Conservation (phyloP, 2,113 vertebrate genomes). For the Sinocyclocheilus grahami region DNA sequence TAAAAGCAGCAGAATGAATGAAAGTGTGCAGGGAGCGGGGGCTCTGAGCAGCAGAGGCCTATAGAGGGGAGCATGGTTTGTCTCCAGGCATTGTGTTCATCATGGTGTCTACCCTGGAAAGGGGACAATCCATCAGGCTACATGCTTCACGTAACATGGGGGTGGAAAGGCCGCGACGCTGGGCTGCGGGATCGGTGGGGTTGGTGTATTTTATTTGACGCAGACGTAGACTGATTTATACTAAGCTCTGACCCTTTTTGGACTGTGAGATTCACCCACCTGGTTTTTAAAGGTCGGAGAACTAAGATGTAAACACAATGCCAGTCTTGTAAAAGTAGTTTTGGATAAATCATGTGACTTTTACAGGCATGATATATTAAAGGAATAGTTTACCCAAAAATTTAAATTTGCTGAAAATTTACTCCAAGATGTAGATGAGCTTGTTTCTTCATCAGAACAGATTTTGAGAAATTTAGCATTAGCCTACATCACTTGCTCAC, state of each 20-base stretch:
- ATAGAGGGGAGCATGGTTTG: conserved; percentile 67
- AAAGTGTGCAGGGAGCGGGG: conserved; percentile 37
- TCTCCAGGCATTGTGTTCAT: conserved; percentile 82
- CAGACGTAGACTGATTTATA: conserved; percentile 36
- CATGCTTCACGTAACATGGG: conserved; percentile 71
- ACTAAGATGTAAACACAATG: background rate
- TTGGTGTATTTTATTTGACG: conserved; percentile 31
- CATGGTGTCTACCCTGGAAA: conserved; percentile 79
- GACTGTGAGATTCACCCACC: background rate
- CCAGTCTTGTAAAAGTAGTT: background rate
- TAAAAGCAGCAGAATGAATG: conserved; percentile 69
- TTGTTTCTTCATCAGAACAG: background rate
- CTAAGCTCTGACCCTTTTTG: conserved; percentile 41
- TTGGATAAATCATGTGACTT: background rate
- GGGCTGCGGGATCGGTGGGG: conserved; percentile 28
- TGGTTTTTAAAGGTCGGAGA: background rate
- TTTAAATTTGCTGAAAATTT: background rate
- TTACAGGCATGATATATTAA: background rate
- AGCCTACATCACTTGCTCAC: background rate
- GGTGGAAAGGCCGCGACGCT: conserved; percentile 55
- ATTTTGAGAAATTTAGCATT: background rate
- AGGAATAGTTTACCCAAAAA: too few relatives aligned
- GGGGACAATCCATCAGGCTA: conserved; percentile 80
- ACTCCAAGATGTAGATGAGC: background rate
- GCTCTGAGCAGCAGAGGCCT: conserved; percentile 65